Evolutionary conservation across 2,797 vertebrate genomes (phyloP).

Genomic region (Lagorchestes hirsutus): DNA sequence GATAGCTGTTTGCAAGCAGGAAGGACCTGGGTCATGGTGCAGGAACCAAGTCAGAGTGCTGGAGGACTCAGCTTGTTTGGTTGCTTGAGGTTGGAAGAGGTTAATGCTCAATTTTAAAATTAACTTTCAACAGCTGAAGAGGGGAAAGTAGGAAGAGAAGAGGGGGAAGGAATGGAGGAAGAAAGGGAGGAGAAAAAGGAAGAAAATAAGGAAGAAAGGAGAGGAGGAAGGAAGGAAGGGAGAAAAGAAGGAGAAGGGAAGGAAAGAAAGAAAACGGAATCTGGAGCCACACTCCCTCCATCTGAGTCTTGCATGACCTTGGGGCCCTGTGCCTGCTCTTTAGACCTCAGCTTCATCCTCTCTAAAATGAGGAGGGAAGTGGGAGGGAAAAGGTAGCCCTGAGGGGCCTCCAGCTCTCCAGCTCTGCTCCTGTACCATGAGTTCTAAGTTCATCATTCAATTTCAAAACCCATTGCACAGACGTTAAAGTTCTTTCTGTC

Average conservation of each 20-base stretch:
- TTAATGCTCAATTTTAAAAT: not conserved
- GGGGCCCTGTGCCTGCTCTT: not conserved
- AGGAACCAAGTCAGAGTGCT: too few species aligned
- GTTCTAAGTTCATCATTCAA: not conserved
- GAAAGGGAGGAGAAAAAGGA: too few species aligned
- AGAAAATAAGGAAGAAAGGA: too few species aligned
- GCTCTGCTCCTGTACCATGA: too few species aligned
- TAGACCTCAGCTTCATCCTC: slow-evolving; percentile 1
- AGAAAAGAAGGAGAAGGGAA: too few species aligned
- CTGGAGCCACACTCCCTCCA: not conserved
- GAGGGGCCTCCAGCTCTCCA: not conserved
- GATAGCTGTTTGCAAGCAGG: too few species aligned
- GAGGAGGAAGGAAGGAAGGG: too few species aligned
- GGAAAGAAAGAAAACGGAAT: too few species aligned
- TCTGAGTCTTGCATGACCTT: not conserved
- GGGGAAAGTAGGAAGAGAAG: too few species aligned
- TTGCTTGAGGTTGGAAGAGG: not conserved
- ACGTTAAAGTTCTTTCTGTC: not conserved
- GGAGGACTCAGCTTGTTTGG: not conserved
- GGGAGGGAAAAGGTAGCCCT: not conserved
- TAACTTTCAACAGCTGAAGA: not conserved
- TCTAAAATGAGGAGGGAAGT: not conserved
- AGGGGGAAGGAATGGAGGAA: too few species aligned
- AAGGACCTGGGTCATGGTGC: too few species aligned
- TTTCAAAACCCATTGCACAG: not conserved